Percentiles rank a stretch among this genome's conserved stretches.
Conservation (phyloP, 2,797 vertebrate species). For the Protonibea diacanthus region DNA sequence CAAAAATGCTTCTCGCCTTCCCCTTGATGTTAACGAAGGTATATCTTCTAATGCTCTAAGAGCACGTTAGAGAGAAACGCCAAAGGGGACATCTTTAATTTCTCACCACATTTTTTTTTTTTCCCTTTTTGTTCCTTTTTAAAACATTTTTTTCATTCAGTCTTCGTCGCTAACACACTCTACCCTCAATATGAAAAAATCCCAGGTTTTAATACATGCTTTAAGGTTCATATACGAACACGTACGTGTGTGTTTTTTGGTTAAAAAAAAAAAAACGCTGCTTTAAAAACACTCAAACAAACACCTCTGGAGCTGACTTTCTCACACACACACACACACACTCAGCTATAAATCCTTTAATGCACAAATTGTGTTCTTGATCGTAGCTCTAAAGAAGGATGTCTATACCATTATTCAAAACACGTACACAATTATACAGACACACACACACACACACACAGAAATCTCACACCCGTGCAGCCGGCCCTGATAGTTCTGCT, state of each 20-base stretch:
- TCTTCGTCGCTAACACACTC: slow-evolving; percentile 16
- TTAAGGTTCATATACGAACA: slow-evolving; percentile 50
- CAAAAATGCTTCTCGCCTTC: slow-evolving; percentile 56
- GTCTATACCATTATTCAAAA: slow-evolving; percentile 77
- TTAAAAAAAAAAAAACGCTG: slow-evolving; percentile 16
- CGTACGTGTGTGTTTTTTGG: slow-evolving; percentile 10
- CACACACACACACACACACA: slow-evolving; percentile 32
- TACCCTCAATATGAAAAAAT: slow-evolving; percentile 23
- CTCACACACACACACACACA: slow-evolving; percentile 35
- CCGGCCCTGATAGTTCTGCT: slow-evolving; percentile 80
- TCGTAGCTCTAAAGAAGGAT: slow-evolving; percentile 68
- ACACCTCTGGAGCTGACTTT: slow-evolving; percentile 30
- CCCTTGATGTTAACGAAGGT: slow-evolving; percentile 54
- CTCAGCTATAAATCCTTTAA: slow-evolving; percentile 55
- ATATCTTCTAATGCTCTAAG: slow-evolving; percentile 48
- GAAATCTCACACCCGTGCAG: slow-evolving; percentile 69
- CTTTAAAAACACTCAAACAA: slow-evolving; percentile 50
- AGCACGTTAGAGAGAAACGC: slow-evolving; percentile 61
- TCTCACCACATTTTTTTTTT: slow-evolving; percentile 32
- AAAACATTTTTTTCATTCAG: slow-evolving; percentile 38
- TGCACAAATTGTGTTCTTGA: slow-evolving; percentile 66
- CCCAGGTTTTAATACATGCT: slow-evolving; percentile 45
- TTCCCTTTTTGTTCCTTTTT: slow-evolving; percentile 36
- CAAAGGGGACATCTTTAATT: slow-evolving; percentile 72
- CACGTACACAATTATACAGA: slow-evolving; percentile 76